Evolutionary conservation across 2,888 invertebrate genomes (phyloP).

Genomic region (Pandemis cinnamomeana): DNA sequence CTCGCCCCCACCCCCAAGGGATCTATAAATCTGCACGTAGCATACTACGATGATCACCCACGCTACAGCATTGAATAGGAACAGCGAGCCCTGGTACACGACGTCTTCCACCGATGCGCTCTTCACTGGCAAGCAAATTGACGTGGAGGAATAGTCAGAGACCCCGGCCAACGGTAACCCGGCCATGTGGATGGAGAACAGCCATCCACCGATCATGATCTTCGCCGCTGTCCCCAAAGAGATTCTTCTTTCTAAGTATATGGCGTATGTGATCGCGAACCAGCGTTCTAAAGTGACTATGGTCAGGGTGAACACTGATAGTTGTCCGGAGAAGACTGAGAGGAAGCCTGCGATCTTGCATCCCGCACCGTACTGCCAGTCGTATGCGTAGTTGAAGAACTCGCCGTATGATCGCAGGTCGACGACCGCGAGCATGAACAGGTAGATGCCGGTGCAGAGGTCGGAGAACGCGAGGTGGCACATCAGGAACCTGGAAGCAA

Average conservation of each 20-base stretch:
- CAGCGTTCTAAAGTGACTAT: constrained; percentile 94
- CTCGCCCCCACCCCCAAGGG: constrained; percentile 89
- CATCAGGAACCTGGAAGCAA: constrained; percentile 68
- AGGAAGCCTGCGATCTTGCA: constrained; percentile 95
- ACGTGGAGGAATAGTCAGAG: constrained; percentile 94
- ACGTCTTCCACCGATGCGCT: constrained; percentile 88
- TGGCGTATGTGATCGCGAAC: constrained; percentile 93
- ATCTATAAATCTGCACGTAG: constrained; percentile 94
- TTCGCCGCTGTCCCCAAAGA: constrained; percentile 88
- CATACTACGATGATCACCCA: constrained; percentile 93
- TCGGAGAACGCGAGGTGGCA: constrained; percentile 94
- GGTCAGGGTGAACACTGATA: constrained; percentile 94
- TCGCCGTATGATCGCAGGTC: constrained; percentile 93
- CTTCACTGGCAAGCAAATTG: constrained; percentile 95
- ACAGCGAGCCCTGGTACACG: constrained; percentile 89
- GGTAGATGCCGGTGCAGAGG: constrained; percentile 93
- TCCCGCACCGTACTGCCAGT: constrained; percentile 93
- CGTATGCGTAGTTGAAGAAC: constrained; percentile 95
- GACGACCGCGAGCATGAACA: constrained; percentile 92
- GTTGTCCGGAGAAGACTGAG: constrained; percentile 93
- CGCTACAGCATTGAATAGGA: constrained; percentile 91
- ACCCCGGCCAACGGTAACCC: constrained; percentile 92
- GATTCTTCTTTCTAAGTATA: constrained; percentile 92
- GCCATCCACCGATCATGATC: constrained; percentile 92
- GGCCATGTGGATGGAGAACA: constrained; percentile 91